Conservation (phyloP, 2,797 vertebrate genomes). For the Oceanodroma leucorhoa region DNA sequence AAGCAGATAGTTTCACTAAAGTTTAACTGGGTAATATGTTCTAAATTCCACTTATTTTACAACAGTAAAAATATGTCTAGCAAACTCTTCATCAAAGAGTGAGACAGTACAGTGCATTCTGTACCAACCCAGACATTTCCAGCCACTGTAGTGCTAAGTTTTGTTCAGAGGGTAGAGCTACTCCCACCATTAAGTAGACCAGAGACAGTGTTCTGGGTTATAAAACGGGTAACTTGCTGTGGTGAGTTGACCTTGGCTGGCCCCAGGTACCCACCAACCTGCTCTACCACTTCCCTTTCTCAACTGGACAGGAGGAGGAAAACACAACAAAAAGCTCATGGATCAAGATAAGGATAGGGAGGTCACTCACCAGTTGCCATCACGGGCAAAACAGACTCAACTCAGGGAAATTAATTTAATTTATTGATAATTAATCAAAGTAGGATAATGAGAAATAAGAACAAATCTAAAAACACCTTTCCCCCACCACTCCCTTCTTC, state of each 20-base stretch:
- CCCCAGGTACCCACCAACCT: neutral
- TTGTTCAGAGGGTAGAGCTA: neutral
- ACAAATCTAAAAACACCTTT: neutral
- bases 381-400: neutral
- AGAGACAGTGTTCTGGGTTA: neutral
- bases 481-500: neutral
- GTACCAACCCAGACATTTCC: neutral
- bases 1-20: conserved; percentile 8
- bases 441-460: neutral
- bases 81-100: neutral
- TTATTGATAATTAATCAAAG: neutral
- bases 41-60: neutral
- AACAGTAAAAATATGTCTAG: neutral
- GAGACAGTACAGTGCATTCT: neutral
- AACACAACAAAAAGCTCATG: rapidly evolving
- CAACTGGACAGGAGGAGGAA: neutral
- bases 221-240: neutral
- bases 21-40: neutral
- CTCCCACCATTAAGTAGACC: neutral
- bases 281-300: neutral
- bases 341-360: neutral
- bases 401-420: neutral
- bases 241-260: neutral
- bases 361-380: neutral
- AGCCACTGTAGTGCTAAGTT: rapidly evolving